A percentile compares a stretch with the other conserved stretches of the same genome.
These are phyloP conservation scores for Gortyna flavago DNA, from an alignment of 2,888 invertebrate species.

Conservation along the genomic window DNA sequence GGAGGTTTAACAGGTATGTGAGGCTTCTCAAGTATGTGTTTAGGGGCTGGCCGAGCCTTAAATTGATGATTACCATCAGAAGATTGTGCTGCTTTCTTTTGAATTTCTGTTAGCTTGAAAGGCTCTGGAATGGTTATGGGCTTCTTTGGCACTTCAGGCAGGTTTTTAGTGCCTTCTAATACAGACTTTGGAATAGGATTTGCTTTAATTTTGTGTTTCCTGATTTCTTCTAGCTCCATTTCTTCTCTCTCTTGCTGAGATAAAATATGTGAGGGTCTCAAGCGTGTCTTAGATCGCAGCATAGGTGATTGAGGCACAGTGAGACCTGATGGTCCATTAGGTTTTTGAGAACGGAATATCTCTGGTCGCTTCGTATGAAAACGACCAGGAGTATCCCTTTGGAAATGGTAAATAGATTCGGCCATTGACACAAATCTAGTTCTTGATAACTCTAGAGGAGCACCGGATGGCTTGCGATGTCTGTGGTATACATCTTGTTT, in stretches of 20 bases:
- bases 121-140: constrained; percentile 91
- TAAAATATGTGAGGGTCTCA: constrained; percentile 87
- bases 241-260: constrained; percentile 91
- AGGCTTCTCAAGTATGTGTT: constrained; percentile 86
- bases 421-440: constrained; percentile 90
- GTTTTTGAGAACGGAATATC: constrained; percentile 73
- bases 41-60: constrained; percentile 92
- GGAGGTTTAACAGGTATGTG: constrained; percentile 78
- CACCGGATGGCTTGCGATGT: constrained; percentile 72
- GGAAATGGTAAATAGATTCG: constrained; percentile 89
- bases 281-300: constrained; percentile 89
- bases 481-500: constrained; percentile 72
- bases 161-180: constrained; percentile 86
- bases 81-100: constrained; percentile 80
- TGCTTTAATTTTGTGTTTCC: constrained; percentile 92
- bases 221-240: constrained; percentile 91
- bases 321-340: constrained; percentile 71
- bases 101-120: constrained; percentile 91
- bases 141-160: constrained; percentile 89
- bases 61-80: constrained; percentile 80
- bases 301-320: constrained; percentile 89
- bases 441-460: constrained; percentile 77
- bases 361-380: constrained; percentile 83
- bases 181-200: constrained; percentile 91
- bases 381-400: constrained; percentile 90